Conservation (phyloP, 1,140 invertebrate genomes). For the Drosophila bocki region DNA sequence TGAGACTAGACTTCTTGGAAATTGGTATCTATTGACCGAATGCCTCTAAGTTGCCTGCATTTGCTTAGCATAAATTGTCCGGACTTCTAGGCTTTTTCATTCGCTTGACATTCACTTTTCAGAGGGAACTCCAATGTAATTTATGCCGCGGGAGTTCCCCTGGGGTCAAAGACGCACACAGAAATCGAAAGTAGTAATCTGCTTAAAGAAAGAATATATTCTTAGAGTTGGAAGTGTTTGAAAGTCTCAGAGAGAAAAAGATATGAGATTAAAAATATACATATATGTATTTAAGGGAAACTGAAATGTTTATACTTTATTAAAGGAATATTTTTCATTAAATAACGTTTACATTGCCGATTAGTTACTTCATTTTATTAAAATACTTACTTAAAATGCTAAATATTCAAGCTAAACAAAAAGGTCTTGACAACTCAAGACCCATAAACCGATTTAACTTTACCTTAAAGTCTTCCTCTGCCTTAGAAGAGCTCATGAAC, state of each 20-base stretch:
- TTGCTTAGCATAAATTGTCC: conserved; percentile 75
- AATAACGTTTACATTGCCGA: background rate
- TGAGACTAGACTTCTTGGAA: conserved; percentile 22
- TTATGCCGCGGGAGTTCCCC: conserved; percentile 56
- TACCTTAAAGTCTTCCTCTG: background rate
- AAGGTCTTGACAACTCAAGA: background rate
- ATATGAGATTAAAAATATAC: background rate
- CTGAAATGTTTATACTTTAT: too few species aligned
- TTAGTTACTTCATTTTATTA: background rate
- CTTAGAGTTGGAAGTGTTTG: background rate
- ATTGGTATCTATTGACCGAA: conserved; percentile 51
- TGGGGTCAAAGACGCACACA: conserved; percentile 49
- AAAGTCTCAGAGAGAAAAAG: background rate
- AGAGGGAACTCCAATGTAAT: conserved; percentile 49
- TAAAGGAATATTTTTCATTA: background rate
- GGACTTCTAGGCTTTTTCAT: conserved; percentile 16
- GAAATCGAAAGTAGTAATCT: conserved; percentile 48
- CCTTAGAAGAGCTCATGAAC: background rate
- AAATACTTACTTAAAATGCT: background rate
- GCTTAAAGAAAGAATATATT: conserved; percentile 20
- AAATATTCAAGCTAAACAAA: background rate
- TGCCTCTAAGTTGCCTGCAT: conserved; percentile 52
- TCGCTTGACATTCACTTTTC: conserved; percentile 59
- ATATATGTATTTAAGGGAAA: too few species aligned
- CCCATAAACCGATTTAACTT: conserved; percentile 1